These are phyloP conservation scores for Ochlodes sylvanus DNA, from an alignment of 2,888 invertebrate genomes.

Conservation along the genomic window DNA sequence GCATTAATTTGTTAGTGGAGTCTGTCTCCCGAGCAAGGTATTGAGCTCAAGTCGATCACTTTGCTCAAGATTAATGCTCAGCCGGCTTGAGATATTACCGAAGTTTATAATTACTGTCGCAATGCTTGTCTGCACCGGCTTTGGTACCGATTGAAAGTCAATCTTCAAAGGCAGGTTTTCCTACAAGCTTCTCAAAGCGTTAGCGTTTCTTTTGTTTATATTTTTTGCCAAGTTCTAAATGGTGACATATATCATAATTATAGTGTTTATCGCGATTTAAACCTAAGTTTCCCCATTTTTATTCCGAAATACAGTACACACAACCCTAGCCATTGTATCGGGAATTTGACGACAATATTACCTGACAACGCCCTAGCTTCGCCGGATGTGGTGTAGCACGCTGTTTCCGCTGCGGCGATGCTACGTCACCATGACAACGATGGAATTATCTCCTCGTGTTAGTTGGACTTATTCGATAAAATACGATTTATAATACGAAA, in stretches of 20 bases:
- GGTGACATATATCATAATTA: too few species aligned
- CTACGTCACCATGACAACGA: constrained; percentile 35
- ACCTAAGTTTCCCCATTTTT: too few species aligned
- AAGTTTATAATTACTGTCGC: constrained; percentile 30
- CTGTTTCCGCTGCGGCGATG: constrained; percentile 66
- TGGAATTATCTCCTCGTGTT: not conserved
- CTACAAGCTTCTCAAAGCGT: too few species aligned
- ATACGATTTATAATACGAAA: too few species aligned
- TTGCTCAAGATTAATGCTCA: constrained; percentile 26
- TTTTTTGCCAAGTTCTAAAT: too few species aligned
- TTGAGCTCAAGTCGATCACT: constrained; percentile 8
- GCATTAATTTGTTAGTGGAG: not conserved
- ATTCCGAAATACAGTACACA: too few species aligned
- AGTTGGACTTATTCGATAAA: too few species aligned
- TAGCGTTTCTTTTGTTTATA: too few species aligned
- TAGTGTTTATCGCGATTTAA: too few species aligned
- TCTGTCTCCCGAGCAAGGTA: not conserved
- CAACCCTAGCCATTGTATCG: not conserved
- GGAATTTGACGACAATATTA: not conserved
- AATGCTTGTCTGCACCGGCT: not conserved
- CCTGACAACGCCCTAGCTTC: not conserved
- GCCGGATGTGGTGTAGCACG: constrained; percentile 65
- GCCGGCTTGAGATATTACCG: constrained; percentile 24
- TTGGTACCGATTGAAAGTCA: not conserved
- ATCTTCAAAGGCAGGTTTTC: not conserved